A percentile compares a stretch with the other conserved stretches of the same genome.
Evolutionary conservation across 2,888 invertebrate species (phyloP).

Genomic region (Pinctada fucata): DNA sequence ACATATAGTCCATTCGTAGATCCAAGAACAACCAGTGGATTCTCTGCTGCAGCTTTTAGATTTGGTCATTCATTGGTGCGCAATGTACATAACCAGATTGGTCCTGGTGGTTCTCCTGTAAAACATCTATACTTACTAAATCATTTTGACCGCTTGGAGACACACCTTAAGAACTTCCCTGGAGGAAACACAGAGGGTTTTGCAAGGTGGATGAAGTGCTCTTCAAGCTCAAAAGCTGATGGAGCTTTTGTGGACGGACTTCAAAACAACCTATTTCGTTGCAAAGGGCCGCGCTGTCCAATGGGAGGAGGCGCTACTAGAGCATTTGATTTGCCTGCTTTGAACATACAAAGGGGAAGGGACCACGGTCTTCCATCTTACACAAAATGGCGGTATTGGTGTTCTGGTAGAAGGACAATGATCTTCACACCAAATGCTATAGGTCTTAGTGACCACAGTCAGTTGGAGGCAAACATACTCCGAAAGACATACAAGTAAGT

Average conservation of each 20-base stretch:
- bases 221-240: neutral
- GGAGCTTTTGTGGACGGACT: constrained; percentile 9
- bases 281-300: neutral
- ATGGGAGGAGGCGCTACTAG: too few species aligned
- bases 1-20: constrained; percentile 52
- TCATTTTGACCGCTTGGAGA: constrained; percentile 14
- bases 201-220: constrained; percentile 7
- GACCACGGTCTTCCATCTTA: too few species aligned
- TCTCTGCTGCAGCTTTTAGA: constrained; percentile 70
- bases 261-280: constrained; percentile 5
- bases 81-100: neutral
- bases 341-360: constrained; percentile 12
- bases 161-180: neutral
- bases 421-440: neutral
- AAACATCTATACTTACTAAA: too few species aligned
- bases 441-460: neutral
- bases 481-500: neutral
- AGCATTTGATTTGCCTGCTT: constrained; percentile 7
- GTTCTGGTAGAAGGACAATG: neutral
- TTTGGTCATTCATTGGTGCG: constrained; percentile 39
- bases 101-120: too few species aligned
- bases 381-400: neutral
- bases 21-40: constrained; percentile 64
- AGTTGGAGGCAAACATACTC: neutral
- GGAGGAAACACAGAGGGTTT: neutral